Evolutionary conservation across 1,140 invertebrate species (phyloP).

Genomic region (Solenopsis fugax): DNA sequence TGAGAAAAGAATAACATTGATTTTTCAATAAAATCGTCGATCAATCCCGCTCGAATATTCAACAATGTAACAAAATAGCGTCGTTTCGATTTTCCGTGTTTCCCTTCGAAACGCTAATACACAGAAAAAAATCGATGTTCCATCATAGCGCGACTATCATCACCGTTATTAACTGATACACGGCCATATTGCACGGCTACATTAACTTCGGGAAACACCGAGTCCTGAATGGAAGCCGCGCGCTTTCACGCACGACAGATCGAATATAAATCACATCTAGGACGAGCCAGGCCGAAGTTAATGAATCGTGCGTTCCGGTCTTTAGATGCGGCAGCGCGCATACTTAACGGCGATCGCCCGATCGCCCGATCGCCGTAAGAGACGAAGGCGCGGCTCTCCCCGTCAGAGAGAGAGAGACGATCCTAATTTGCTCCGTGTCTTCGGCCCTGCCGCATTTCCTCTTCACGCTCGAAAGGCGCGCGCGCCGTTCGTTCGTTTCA

Average conservation of each 20-base stretch:
- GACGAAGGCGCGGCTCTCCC: slow-evolving; percentile 76
- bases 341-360: slow-evolving; percentile 71
- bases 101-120: neutral
- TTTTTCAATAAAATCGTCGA: neutral
- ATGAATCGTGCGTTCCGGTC: slow-evolving; percentile 85
- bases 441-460: slow-evolving; percentile 64
- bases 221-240: neutral
- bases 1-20: neutral
- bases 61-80: neutral
- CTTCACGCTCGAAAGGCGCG: slow-evolving; percentile 62
- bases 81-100: neutral
- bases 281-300: slow-evolving; percentile 80
- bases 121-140: neutral
- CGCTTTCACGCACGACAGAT: slow-evolving; percentile 54
- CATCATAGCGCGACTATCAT: neutral
- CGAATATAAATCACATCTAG: slow-evolving; percentile 71
- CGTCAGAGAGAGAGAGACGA: slow-evolving; percentile 61
- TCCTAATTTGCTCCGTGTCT: slow-evolving; percentile 63
- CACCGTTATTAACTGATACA: neutral
- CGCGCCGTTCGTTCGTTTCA: neutral
- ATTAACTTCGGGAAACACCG: slow-evolving; percentile 1
- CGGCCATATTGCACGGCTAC: neutral
- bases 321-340: slow-evolving; percentile 82
- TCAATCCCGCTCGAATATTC: neutral
- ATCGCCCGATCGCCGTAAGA: slow-evolving; percentile 76